Conservation (phyloP, 2,797 vertebrate species). For the Poecilia picta region DNA sequence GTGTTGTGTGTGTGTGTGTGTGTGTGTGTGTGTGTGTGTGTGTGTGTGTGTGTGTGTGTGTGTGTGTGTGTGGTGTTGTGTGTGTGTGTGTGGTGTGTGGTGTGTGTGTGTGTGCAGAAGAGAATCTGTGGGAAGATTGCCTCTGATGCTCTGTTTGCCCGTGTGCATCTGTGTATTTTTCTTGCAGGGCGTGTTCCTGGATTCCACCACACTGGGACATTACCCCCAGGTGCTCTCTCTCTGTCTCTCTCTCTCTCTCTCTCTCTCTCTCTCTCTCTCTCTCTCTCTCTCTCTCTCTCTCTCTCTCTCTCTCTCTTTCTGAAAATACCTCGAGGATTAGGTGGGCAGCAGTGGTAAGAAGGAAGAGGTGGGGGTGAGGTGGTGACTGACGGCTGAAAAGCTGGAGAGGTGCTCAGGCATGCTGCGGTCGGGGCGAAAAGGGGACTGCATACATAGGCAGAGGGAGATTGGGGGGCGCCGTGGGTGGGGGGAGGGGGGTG, state of each 20-base stretch:
- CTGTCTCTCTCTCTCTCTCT: slow-evolving; percentile 37
- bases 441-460: slow-evolving; percentile 57
- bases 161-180: slow-evolving; percentile 77
- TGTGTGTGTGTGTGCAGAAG: slow-evolving; percentile 24
- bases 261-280: slow-evolving; percentile 53
- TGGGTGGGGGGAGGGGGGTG: slow-evolving; percentile 30
- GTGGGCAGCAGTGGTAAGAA: slow-evolving; percentile 65
- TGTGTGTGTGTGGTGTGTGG: slow-evolving; percentile 21
- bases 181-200: slow-evolving; percentile 83
- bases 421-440: slow-evolving; percentile 61
- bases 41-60: slow-evolving; percentile 39
- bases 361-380: slow-evolving; percentile 38
- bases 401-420: slow-evolving; percentile 81
- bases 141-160: slow-evolving; percentile 65
- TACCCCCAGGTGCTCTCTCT: slow-evolving; percentile 78
- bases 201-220: slow-evolving; percentile 82
- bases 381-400: slow-evolving; percentile 84
- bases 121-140: slow-evolving; percentile 42
- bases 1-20: slow-evolving; percentile 18
- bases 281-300: slow-evolving; percentile 43
- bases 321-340: slow-evolving; percentile 85
- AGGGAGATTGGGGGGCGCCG: background rate
- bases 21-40: slow-evolving; percentile 32
- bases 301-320: slow-evolving; percentile 48
- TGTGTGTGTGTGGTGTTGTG: slow-evolving; percentile 13